These are phyloP conservation scores for Saccostrea cuccullata DNA, from an alignment of 1,140 invertebrate species.

Conservation along the genomic window DNA sequence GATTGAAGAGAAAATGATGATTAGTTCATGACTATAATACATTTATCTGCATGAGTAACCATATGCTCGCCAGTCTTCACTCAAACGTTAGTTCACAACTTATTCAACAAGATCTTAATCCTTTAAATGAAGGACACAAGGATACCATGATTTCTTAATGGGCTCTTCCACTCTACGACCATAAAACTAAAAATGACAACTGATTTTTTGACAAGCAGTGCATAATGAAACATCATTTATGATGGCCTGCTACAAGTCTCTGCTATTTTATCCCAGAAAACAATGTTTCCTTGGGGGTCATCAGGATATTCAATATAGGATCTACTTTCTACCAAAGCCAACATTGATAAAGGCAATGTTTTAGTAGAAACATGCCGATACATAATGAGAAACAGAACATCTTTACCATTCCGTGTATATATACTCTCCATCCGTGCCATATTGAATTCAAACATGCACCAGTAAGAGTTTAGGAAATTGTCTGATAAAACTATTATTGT, in stretches of 20 bases:
- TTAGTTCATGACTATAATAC: too few species aligned
- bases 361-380: slow-evolving; percentile 53
- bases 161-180: too few species aligned
- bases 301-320: slow-evolving; percentile 61
- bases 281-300: slow-evolving; percentile 20
- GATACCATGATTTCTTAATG: too few species aligned
- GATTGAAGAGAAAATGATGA: too few species aligned
- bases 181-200: too few species aligned
- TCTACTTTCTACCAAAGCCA: slow-evolving; percentile 55
- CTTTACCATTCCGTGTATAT: slow-evolving; percentile 6
- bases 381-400: slow-evolving; percentile 61
- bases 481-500: slow-evolving; percentile 83
- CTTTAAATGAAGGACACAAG: too few species aligned
- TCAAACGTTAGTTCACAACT: too few species aligned
- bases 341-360: slow-evolving; percentile 57
- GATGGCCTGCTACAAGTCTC: not conserved
- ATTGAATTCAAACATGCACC: slow-evolving; percentile 80
- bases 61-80: too few species aligned
- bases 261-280: slow-evolving; percentile 48
- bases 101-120: too few species aligned
- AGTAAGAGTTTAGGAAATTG: slow-evolving; percentile 80
- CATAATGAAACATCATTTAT: too few species aligned
- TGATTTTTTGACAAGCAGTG: too few species aligned
- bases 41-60: too few species aligned
- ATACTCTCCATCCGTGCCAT: slow-evolving; percentile 65